Evolutionary conservation across 2,888 invertebrate genomes (phyloP).

Genomic region (Caradrina kadenii): DNA sequence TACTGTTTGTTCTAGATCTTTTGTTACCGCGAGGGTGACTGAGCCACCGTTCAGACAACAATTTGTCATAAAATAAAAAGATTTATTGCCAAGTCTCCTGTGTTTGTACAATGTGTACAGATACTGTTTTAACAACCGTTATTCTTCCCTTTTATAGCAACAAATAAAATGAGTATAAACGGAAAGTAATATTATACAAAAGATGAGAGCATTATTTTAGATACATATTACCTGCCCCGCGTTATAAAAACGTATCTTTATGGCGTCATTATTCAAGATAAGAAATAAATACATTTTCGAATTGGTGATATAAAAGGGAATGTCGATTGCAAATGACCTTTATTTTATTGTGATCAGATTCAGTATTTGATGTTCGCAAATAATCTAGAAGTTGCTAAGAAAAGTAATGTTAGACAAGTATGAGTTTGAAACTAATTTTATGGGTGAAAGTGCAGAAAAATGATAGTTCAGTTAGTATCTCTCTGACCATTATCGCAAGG

Average conservation of each 20-base stretch:
- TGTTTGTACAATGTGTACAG: conserved; percentile 81
- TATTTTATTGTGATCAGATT: conserved; percentile 54
- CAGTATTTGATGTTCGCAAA: conserved; percentile 26
- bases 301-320: conserved; percentile 52
- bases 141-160: conserved; percentile 87
- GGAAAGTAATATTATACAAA: conserved; percentile 84
- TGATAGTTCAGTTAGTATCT: conserved; percentile 59
- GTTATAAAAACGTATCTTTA: conserved; percentile 75
- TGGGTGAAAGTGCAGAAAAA: conserved; percentile 65
- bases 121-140: conserved; percentile 86
- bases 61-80: conserved; percentile 91
- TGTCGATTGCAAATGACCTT: conserved; percentile 53
- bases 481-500: conserved; percentile 74
- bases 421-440: conserved; percentile 58
- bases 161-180: conserved; percentile 87
- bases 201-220: conserved; percentile 82
- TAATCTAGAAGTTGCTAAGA: conserved; percentile 15
- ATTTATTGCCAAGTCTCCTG: conserved; percentile 83
- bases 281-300: conserved; percentile 60
- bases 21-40: conserved; percentile 82
- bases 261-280: conserved; percentile 73
- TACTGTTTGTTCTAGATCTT: conserved; percentile 87
- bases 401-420: conserved; percentile 13
- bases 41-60: conserved; percentile 81
- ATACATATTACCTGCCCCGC: conserved; percentile 73